Base-by-base conservation (phyloP, 2,113 vertebrate species). In the Oxygymnocypris stewartii region DNA sequence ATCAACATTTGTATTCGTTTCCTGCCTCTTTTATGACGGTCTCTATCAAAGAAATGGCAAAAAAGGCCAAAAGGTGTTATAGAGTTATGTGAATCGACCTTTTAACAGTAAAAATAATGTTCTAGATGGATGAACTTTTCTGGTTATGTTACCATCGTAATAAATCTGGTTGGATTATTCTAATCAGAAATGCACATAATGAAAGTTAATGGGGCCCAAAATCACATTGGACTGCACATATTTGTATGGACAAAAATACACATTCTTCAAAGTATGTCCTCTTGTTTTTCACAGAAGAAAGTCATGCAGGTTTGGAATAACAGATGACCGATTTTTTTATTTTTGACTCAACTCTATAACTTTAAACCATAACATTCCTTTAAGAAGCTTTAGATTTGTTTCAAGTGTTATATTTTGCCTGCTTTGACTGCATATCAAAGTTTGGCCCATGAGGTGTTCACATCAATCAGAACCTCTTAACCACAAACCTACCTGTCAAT, bases 381-480 rank as follows among this genome's bases (percentile, higher is more conserved):
- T 77, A 28, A 77, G 6, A 51, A 77, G n/a, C n/a, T 9, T 49
- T 47, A 18, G 28, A 77, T 77, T 12, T 28, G n/a, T 77, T 10
- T 23, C 44, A 57, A 7, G 14, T 35, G 47, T 54, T 79, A 20
- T 54, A 31, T 35, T 79, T 57, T 14, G 25, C 49, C 16, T 57
- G 28, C 8, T 18, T 31, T 78, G 47, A 31, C 75, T 51, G 75
- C 76, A 11, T 54, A 14, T 79, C 49, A 79, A 54, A 31, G 76
- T 79, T 54, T 78, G 73, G 73, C 73, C 73, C 73, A 75, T 80
- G 49, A 59, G 18, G 78, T 65, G 79, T 81, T 65, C 37, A 65
- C 11, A 35, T 25, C 82, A 84, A 18, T 73, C 51, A 37, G 31
- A 47, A 71, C 63, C 18, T 5, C 65, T 71, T 57, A 18, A 14